These are phyloP conservation scores for Dicrostonyx torquatus DNA, from an alignment of 2,797 vertebrate species.

Conservation along the genomic window DNA sequence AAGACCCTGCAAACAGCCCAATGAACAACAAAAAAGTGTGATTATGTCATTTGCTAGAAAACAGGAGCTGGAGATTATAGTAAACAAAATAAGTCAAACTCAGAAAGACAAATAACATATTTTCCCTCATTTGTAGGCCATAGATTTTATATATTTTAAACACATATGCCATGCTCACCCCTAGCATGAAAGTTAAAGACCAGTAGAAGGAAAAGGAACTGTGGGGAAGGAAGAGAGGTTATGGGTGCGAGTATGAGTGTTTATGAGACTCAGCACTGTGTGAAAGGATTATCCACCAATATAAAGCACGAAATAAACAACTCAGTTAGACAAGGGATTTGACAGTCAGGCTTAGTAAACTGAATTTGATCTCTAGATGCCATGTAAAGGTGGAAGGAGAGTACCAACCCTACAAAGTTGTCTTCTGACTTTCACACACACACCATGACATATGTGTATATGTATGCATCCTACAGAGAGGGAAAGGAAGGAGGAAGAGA, in stretches of 20 bases:
- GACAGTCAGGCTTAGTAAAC: background rate
- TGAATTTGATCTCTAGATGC: background rate
- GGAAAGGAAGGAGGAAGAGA: rapidly evolving
- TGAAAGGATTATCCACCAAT: background rate
- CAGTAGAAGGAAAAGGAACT: background rate
- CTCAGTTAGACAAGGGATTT: background rate
- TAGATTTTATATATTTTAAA: background rate
- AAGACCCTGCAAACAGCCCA: background rate
- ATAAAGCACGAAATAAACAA: background rate
- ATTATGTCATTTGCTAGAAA: background rate
- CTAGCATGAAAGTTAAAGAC: background rate
- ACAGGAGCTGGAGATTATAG: background rate
- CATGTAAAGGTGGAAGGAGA: background rate
- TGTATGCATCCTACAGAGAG: background rate
- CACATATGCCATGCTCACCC: background rate
- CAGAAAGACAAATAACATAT: background rate
- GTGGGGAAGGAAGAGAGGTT: background rate
- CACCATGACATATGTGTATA: background rate
- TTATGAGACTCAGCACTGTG: background rate
- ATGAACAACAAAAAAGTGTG: background rate
- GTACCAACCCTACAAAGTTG: background rate
- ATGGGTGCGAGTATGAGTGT: no score
- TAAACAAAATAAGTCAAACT: background rate
- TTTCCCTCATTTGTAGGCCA: background rate
- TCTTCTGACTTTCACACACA: background rate